Percentiles rank a stretch among this genome's conserved stretches.
Evolutionary conservation across 1,140 invertebrate genomes (phyloP).

Genomic region (Heliconius hewitsoni): DNA sequence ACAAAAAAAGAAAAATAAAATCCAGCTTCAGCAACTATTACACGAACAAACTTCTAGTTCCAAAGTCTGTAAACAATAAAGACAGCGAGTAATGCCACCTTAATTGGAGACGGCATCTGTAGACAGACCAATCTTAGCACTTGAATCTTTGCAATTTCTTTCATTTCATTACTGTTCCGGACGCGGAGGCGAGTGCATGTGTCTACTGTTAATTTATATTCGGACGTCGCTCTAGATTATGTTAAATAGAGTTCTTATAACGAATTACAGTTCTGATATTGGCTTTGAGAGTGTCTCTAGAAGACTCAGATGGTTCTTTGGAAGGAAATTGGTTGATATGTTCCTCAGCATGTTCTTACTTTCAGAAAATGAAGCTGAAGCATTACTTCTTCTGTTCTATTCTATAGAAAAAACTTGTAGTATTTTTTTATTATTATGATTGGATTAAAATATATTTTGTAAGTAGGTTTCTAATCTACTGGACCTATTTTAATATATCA

Average conservation of each 20-base stretch:
- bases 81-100: slow-evolving; percentile 13
- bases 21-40: not conserved
- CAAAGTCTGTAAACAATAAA: slow-evolving; percentile 9
- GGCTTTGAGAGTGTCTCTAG: slow-evolving; percentile 29
- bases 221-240: slow-evolving; percentile 43
- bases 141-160: slow-evolving; percentile 32
- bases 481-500: no score
- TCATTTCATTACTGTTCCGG: slow-evolving; percentile 24
- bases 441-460: no score
- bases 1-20: not conserved
- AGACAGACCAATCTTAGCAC: slow-evolving; percentile 19
- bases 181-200: slow-evolving; percentile 31
- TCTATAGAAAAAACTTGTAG: not conserved
- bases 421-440: no score
- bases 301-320: not conserved
- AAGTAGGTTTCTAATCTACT: no score
- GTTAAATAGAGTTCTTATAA: slow-evolving; percentile 45
- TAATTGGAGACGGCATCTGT: slow-evolving; percentile 26
- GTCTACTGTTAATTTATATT: slow-evolving; percentile 47
- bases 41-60: slow-evolving; percentile 9
- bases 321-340: slow-evolving; percentile 17
- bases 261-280: slow-evolving; percentile 45
- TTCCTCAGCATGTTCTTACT: not conserved
- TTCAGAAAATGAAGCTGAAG: not conserved
- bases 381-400: not conserved